Evolutionary conservation across 2,797 vertebrate genomes (phyloP).

Genomic region (Naso thynnoides): DNA sequence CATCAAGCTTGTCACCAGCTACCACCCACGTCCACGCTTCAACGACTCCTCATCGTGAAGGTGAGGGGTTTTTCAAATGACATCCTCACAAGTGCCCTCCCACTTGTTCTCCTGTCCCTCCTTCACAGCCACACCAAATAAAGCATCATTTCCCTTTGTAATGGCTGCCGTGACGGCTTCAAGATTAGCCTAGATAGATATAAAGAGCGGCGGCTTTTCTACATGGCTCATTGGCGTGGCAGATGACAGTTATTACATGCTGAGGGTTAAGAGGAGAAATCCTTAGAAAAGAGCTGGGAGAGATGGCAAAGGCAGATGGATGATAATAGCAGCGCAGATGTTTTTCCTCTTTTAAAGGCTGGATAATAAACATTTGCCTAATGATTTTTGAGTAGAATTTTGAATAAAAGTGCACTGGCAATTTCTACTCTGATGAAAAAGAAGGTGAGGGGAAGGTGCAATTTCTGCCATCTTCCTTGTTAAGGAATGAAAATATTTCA

Average conservation of each 20-base stretch:
- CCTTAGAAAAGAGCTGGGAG: conserved; percentile 23
- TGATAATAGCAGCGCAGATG: conserved; percentile 69
- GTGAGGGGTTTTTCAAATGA: conserved; percentile 63
- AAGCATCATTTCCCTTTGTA: conserved; percentile 60
- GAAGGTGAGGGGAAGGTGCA: conserved; percentile 23
- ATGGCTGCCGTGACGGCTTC: conserved; percentile 52
- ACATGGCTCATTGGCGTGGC: conserved; percentile 74
- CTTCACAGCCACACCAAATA: conserved; percentile 39
- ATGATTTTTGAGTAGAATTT: conserved; percentile 57
- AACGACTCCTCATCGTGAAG: conserved; percentile 23
- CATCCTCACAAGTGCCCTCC: conserved; percentile 47
- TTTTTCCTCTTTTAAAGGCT: conserved; percentile 32
- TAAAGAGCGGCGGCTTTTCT: conserved; percentile 65
- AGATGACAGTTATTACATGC: conserved; percentile 75
- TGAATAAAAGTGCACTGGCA: conserved; percentile 35
- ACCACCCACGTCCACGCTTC: conserved; percentile 20
- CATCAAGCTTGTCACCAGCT: conserved; percentile 35
- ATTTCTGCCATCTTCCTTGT: conserved; percentile 40
- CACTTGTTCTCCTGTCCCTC: conserved; percentile 35
- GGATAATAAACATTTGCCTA: conserved; percentile 66
- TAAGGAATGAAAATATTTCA: conserved; percentile 30
- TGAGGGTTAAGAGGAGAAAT: conserved; percentile 59
- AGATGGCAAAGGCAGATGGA: conserved; percentile 67
- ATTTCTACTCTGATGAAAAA: conserved; percentile 11
- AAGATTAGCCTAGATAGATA: conserved; percentile 73